Evolutionary conservation across 2,797 vertebrate genomes (phyloP).

Genomic region (Chaetodon trifasciatus): DNA sequence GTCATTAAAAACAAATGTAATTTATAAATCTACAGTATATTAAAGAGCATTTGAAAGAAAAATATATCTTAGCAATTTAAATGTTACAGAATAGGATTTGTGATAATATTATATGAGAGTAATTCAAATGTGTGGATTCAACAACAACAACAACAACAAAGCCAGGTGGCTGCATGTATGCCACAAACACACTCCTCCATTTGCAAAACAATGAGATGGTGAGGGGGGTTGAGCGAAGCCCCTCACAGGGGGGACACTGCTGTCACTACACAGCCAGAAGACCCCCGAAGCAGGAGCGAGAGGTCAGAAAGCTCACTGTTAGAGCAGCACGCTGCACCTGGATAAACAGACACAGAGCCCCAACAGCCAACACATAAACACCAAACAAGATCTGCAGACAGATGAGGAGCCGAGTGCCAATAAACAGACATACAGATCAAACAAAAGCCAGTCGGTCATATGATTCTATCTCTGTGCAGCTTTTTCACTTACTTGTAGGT

Average conservation of each 20-base stretch:
- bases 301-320: conserved; percentile 23
- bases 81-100: background rate
- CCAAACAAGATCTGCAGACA: conserved; percentile 14
- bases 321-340: conserved; percentile 60
- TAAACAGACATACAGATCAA: conserved; percentile 8
- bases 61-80: background rate
- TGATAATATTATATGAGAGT: background rate
- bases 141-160: conserved; percentile 9
- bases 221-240: background rate
- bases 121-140: background rate
- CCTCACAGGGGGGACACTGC: background rate
- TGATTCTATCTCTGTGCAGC: background rate
- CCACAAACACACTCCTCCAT: background rate
- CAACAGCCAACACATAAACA: conserved; percentile 37
- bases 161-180: background rate
- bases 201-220: conserved; percentile 16
- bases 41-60: background rate
- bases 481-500: conserved; percentile 94
- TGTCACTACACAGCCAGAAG: conserved; percentile 29
- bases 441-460: background rate
- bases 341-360: conserved; percentile 53
- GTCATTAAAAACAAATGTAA: background rate
- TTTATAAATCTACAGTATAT: background rate
- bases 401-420: conserved; percentile 13
- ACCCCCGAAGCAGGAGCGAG: background rate